Evolutionary conservation across 1,140 invertebrate genomes (phyloP), one percentile per base, ranked within the genome.

Genomic region (Scaptomyza montana): DNA sequence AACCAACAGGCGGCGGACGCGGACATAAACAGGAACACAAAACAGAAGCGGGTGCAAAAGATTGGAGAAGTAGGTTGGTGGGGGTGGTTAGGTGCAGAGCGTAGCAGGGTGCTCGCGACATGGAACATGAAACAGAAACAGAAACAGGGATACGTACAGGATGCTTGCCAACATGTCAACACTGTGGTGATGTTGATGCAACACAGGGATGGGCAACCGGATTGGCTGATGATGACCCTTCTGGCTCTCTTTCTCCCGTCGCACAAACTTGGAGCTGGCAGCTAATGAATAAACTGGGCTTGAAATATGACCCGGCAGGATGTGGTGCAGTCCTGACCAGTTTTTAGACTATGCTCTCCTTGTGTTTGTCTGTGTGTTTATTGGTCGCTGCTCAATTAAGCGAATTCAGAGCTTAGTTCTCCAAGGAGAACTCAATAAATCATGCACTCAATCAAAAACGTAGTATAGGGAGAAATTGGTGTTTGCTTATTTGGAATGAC

Each of bases 271-370:
- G 21, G 5, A 9, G 13, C 28, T 43, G 21, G 45, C 47, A 60
- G 63, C 64, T 80, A 84, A 84, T 84, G 77, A 77, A 87, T 78
- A 87, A 78, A 74, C 74, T 72, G 70, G 61, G 45, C 74, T 62
- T 69, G 65, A 86, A 81, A 87, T 80, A 87, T 76, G 62, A 66
- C 61, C 57, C 43, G 45, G 28, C 28, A 19, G 64, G 50, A 69
- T 61, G 36, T 46, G 5, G 10, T 50, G 55, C 47, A 21, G 8
- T 43, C 21, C 61, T 21, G 43, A 36, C 46, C 45, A 28, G 28
- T 33, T 13, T 36, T 45, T 47, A 36, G 43, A 30, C 50, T 30
- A 25, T 60, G 2, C 54, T 56, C 39, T 10, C 33, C n/a, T 28
- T 67, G 63, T 79, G 7, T 64, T 16, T 74, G 63, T 79, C 60